Evolutionary conservation across 2,888 invertebrate genomes (phyloP).

Genomic region (Sarcophaga rosellei): DNA sequence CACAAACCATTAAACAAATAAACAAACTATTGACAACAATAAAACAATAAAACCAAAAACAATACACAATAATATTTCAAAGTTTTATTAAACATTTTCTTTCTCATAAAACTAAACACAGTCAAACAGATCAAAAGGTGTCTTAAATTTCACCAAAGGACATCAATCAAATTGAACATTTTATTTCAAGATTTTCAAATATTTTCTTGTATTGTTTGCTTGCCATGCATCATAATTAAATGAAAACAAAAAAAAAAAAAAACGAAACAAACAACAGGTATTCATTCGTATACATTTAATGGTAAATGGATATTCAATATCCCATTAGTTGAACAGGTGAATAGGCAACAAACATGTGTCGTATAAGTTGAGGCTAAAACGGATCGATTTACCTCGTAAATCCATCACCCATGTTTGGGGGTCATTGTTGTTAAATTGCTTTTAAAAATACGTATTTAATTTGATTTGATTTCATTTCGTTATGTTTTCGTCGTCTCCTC

Average conservation of each 20-base stretch:
- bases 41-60: no score
- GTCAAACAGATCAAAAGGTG: conserved; percentile 50
- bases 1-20: conserved; percentile 2
- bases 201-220: not conserved
- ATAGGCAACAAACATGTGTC: conserved; percentile 38
- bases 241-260: not conserved
- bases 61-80: not conserved
- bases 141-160: conserved; percentile 67
- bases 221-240: conserved; percentile 51
- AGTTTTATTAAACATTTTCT: conserved; percentile 51
- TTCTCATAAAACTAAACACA: conserved; percentile 46
- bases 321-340: conserved; percentile 1
- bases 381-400: conserved; percentile 7
- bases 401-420: conserved; percentile 38
- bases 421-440: conserved; percentile 20
- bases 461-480: not conserved
- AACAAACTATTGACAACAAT: not conserved
- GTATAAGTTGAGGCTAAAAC: not conserved
- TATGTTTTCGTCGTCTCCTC: no score
- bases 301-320: conserved; percentile 34
- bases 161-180: conserved; percentile 66
- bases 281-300: not conserved
- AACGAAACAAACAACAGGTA: conserved; percentile 42
- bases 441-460: conserved; percentile 37
- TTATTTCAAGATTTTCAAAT: conserved; percentile 10